Percentiles rank a stretch among this genome's conserved stretches.
Evolutionary conservation across 92 coral and sea anemone genomes (phyloP).

Genomic region (Bergia puertoricense): DNA sequence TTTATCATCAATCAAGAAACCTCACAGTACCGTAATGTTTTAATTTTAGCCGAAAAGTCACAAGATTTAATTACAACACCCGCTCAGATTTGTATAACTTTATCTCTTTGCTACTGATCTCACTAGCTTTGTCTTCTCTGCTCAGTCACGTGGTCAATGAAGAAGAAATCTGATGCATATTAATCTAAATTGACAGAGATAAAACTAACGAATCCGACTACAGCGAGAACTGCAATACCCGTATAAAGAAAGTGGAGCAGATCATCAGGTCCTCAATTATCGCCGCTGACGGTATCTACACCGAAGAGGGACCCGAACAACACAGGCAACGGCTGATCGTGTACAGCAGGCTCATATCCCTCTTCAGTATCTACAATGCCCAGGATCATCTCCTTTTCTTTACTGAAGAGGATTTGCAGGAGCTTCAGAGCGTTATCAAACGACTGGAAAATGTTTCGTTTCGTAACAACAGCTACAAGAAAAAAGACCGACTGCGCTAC

Average conservation of each 20-base stretch:
- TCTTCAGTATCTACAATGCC: slow-evolving; percentile 1
- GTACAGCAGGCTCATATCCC: slow-evolving; percentile 23
- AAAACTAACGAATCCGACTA: not conserved
- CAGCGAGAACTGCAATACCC: slow-evolving; percentile 24
- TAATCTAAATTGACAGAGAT: not conserved
- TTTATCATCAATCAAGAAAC: too few species aligned
- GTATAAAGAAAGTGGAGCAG: slow-evolving; percentile 15
- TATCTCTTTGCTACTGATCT: not conserved
- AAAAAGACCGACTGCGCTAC: slow-evolving; percentile 16
- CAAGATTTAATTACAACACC: too few species aligned
- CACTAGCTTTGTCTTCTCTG: not conserved
- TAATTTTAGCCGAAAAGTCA: too few species aligned
- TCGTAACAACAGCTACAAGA: not conserved
- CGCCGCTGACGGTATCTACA: not conserved
- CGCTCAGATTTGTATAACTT: too few species aligned
- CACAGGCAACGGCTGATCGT: slow-evolving; percentile 36
- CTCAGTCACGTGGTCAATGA: not conserved
- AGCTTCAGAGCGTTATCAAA: slow-evolving; percentile 18
- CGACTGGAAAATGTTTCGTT: not conserved
- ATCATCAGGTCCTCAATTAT: slow-evolving; percentile 8
- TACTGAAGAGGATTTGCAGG: slow-evolving; percentile 10
- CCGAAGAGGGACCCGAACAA: not conserved
- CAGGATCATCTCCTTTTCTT: not conserved
- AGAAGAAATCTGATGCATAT: not conserved
- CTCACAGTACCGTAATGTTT: too few species aligned